Base-by-base conservation (phyloP, 1,140 invertebrate genomes). In the Drosophila triauraria region DNA sequence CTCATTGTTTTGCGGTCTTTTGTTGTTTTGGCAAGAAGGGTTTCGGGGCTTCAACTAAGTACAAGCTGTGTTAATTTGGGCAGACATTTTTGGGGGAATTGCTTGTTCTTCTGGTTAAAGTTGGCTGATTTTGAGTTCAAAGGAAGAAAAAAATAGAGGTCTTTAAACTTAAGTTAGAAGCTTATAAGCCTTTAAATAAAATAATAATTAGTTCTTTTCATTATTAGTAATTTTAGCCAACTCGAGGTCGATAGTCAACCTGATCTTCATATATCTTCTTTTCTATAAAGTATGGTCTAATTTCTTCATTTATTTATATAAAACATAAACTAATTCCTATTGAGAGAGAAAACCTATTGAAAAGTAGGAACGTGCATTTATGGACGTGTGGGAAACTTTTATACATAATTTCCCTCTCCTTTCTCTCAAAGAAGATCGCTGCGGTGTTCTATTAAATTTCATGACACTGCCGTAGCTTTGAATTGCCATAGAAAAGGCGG, bases 361-460 rank as follows among this genome's bases (percentile, higher is more conserved):
- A 35, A 4, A 4, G 38, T 38, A 9, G 4, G 32, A 35, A 35
- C 30, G 8, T 27, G 25, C 25, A 20, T 35, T 15, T 32, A 20
- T 30, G 25, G 25, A 2, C 30, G 30, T 35, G 17, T 67, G 61
- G 35, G 27, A 68, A 68, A 67, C 35, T 50, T 4, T 38, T 32
- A n/a, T 30, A 50, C 40, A 50, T 65, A 20, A 23, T 15, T 43
- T 42, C 15, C 3, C 9, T 12, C 25, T 12, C 35, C n/a, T 27
- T 13, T 15, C 9, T 30, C 3, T 35, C 15, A 59, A 43, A 60
- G 25, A 27, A 61, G 27, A 35, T 63, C 17, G 12, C 56, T 10
- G 54, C 56, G 77, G 78, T 69, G 82, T 74, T 84, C 68, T 77
- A 85, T 84, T 85, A 84, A 84, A 85, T 78, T 85, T 54, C 82